Evolutionary conservation across 2,113 vertebrate genomes (phyloP), one percentile per base, ranked within the genome.

Genomic region (Sturnira hondurensis): DNA sequence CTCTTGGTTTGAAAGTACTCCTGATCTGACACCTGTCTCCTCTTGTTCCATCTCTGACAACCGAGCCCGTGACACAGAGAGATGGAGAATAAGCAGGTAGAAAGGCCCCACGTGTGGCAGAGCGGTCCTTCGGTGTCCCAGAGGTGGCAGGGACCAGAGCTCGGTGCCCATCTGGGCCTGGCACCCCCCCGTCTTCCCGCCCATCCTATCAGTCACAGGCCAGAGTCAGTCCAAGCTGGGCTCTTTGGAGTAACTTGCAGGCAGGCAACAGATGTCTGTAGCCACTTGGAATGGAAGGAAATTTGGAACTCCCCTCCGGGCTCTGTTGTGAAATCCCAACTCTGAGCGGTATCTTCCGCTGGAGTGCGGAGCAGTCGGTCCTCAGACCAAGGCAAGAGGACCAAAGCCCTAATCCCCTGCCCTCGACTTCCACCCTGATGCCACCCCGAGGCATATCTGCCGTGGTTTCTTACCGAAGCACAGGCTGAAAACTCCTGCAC

Each of bases 271-370:
- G 63, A 67, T 67, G 81, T 52, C 38, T 1, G 38, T 6, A 50
- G 56, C 12, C 41, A 28, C 50, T 71, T 84, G 1, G 38, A 81
- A 89, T 17, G 12, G 52, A 45, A 81, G 82, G 52, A 71, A 67
- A 77, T 31, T 58, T 65, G n/a, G 76, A 89, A 74, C 47, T 20
- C 19, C 43, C 71, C 91, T 84, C 67, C 33, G 45, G 56, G 86
- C 86, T 77, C 67, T 76, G 68, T 38, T 16, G 3, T 71, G 70
- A 96, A 85, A 90, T 88, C 45, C 45, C 71, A 70, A 89, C 26
- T 95, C 90, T n/a, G 9, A 28, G 52, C 58, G n/a, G 76, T 58
- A 47, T 24, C n/a, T 41, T 70, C 58, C 36, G 45, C 71, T 70
- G 31, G 74, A 52, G 2, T 9, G 4, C 45, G 22, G 43, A 41